Percentiles rank a stretch among this genome's conserved stretches.
These are phyloP conservation scores for Drosophila persimilis DNA, from an alignment of 1,140 invertebrate species.

Conservation along the genomic window DNA sequence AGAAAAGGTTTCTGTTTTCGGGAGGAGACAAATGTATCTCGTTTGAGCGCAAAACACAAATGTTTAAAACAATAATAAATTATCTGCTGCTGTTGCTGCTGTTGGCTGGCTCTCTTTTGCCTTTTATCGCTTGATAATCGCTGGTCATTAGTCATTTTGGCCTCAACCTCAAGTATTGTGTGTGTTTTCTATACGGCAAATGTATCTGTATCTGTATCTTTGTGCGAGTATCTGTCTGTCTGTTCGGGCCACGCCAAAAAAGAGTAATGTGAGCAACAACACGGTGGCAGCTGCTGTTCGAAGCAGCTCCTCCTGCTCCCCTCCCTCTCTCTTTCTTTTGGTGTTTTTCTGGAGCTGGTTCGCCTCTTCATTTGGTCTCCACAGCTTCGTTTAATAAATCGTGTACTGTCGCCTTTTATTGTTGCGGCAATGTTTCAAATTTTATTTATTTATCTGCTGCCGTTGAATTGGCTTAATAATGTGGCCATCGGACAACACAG, in stretches of 20 bases:
- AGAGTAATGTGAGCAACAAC: constrained; percentile 79
- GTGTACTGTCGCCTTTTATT: constrained; percentile 81
- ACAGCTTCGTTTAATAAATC: constrained; percentile 74
- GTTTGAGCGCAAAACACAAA: constrained; percentile 79
- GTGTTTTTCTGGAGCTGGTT: constrained; percentile 39
- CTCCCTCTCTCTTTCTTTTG: not conserved
- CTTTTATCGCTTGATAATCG: constrained; percentile 82
- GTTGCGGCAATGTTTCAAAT: constrained; percentile 80
- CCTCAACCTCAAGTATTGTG: constrained; percentile 77
- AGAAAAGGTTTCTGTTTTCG: constrained; percentile 31
- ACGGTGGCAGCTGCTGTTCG: constrained; percentile 71
- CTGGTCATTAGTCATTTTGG: constrained; percentile 82
- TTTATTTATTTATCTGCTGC: constrained; percentile 81
- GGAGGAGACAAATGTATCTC: constrained; percentile 78
- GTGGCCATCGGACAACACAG: constrained; percentile 56
- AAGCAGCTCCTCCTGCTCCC: constrained; percentile 21
- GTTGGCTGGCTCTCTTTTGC: constrained; percentile 55
- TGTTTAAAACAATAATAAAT: constrained; percentile 82
- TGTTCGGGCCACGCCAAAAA: constrained; percentile 64
- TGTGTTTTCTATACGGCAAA: constrained; percentile 68
- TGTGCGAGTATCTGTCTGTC: constrained; percentile 39
- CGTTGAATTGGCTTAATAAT: constrained; percentile 79
- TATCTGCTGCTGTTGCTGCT: constrained; percentile 51
- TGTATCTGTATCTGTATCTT: constrained; percentile 77
- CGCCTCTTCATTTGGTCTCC: constrained; percentile 65